Conservation (phyloP, 2,888 invertebrate species). For the Mycalesis mineus region DNA sequence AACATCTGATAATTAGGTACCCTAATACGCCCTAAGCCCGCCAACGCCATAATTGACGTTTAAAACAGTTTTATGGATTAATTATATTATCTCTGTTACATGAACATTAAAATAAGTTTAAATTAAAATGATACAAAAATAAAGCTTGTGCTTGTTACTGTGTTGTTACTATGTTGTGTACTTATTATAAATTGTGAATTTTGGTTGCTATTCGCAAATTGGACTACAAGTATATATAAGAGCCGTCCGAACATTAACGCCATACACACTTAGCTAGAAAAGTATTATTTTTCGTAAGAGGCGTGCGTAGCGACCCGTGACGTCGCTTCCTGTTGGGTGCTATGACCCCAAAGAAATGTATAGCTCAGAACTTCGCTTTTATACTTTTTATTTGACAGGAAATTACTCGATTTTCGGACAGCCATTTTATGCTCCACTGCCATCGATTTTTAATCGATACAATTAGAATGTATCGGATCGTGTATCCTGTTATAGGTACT, state of each 20-base stretch:
- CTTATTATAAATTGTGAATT: no score
- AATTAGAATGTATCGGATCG: conserved; percentile 27
- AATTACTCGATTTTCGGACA: conserved; percentile 61
- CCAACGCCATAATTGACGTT: no score
- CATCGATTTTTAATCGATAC: conserved; percentile 31
- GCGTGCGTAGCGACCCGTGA: conserved; percentile 71
- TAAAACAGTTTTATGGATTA: no score
- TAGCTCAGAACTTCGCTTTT: conserved; percentile 54
- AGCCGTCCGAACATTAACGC: conserved; percentile 3
- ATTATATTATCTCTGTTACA: no score
- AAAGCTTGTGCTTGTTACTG: no score
- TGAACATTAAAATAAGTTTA: no score
- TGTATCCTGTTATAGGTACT: conserved; percentile 28
- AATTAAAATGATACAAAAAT: no score
- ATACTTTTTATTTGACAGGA: conserved; percentile 68
- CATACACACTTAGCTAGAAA: conserved; percentile 36
- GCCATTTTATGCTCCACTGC: conserved; percentile 64
- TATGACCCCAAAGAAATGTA: conserved; percentile 76
- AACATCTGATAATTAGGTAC: no score
- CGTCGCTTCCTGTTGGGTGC: conserved; percentile 73
- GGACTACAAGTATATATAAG: conserved; percentile 1
- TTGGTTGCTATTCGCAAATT: conserved; percentile 43
- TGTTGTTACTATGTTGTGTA: no score
- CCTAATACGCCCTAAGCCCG: no score
- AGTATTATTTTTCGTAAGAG: conserved; percentile 67